These are phyloP conservation scores for Scrobipalpa atriplicella DNA, from an alignment of 2,888 invertebrate genomes.

Conservation along the genomic window DNA sequence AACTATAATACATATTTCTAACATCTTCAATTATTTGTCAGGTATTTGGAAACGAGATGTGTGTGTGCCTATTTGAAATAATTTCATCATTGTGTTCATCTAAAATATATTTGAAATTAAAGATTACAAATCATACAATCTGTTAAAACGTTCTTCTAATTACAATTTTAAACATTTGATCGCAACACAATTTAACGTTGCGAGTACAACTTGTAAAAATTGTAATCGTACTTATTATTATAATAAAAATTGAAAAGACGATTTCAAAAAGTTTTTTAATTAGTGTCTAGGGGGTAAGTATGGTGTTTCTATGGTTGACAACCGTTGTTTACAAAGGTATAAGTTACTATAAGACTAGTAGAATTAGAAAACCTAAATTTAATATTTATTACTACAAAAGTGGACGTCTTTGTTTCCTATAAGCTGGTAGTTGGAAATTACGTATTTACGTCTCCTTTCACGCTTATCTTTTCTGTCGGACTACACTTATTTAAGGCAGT, in stretches of 20 bases:
- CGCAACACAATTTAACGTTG: not conserved
- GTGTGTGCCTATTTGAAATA: not conserved
- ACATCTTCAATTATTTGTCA: slow-evolving; percentile 1
- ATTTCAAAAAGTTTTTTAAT: too few relatives aligned
- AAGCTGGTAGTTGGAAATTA: too few relatives aligned
- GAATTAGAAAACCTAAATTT: slow-evolving; percentile 12
- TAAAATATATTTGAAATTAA: not conserved
- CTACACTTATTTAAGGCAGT: too few relatives aligned
- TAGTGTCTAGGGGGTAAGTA: not conserved
- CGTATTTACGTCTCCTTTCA: too few relatives aligned
- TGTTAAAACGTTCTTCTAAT: not conserved
- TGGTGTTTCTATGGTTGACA: slow-evolving; percentile 10
- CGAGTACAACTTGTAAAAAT: not conserved
- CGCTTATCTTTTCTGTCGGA: too few relatives aligned
- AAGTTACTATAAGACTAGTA: not conserved
- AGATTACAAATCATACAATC: not conserved
- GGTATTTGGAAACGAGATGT: not conserved
- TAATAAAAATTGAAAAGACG: too few relatives aligned
- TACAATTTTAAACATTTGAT: too few relatives aligned
- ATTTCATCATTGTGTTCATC: not conserved
- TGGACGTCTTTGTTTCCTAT: too few relatives aligned
- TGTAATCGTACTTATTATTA: too few relatives aligned
- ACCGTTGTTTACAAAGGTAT: slow-evolving; percentile 9
- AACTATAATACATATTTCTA: slow-evolving; percentile 29
- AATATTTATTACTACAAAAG: not conserved